Evolutionary conservation across 2,888 invertebrate species (phyloP), one percentile per base, ranked within the genome.

Genomic region (Mythimna loreyi): DNA sequence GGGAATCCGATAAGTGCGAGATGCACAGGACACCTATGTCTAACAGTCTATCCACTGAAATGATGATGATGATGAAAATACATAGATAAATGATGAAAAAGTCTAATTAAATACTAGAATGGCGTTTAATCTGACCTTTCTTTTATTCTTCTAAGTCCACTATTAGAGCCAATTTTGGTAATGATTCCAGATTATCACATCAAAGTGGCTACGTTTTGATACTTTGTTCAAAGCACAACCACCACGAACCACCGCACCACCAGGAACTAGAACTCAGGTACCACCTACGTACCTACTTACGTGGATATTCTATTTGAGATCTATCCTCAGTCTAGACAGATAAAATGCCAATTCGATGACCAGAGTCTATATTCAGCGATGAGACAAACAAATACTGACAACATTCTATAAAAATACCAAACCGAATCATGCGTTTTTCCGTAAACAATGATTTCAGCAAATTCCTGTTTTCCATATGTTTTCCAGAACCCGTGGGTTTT

Each of bases 401-500:
- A 40, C 53, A 63, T 53, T 58, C n/a, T 52, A 52, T 65, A 69
- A 65, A 80, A 80, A 78, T 74, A 80, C 53, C 62, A 33, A 55
- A 58, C 61, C 33, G 62, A 78, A 11, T 74, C 67, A 78, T 56
- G 43, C 60, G 49, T 78, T 87, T 85, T 68, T 69, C 50, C 57
- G 72, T 85, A 85, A 85, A 88, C 85, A 86, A 83, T 83, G 79
- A 85, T 78, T 80, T 86, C 78, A 80, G 68, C 53, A 62, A 62
- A 82, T 71, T 67, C 70, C 43, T 65, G 71, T 75, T 82, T 83
- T 83, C 66, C 64, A 68, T 78, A 76, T 58, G 80, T 56, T 85
- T 87, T 86, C 81, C 47, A 83, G 87, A 87, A 82, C 79, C 69
- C 84, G 88, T 87, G 89, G 87, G 89, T 65, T 81, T 83, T 81